Evolutionary conservation across 2,113 vertebrate genomes (phyloP), one percentile per base, ranked within the genome.

Genomic region (Lichenostomus cassidix): DNA sequence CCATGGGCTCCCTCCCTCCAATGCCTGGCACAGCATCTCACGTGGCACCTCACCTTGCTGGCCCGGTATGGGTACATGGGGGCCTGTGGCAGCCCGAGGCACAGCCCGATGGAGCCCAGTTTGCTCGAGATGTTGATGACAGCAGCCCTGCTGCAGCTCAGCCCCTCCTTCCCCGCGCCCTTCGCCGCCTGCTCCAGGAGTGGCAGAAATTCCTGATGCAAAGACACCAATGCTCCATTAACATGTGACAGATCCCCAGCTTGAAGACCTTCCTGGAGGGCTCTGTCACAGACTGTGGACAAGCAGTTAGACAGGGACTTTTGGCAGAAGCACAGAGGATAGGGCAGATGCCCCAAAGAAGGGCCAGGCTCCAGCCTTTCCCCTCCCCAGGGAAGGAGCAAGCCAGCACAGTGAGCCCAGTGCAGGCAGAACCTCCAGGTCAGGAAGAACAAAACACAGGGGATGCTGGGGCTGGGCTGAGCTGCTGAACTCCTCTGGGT

Each of bases 21-120:
- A 1, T 17, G 42, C 37, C 39, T 27, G 53, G 47, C 52, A 44
- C 37, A 83, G 52, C 28, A 37, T 31, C 53, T 31, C 37, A 35
- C 47, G 27, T 20, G 22, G 31, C 64, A 9, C 16, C 92, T 85
- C 90, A 94, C 95, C 95, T 96, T 96, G 92, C 97, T 97, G 92
- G 80, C 94, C 44, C 69, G 19, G 68, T 96, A 96, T 0, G 75
- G 86, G 69, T 95, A 96, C 89, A 93, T 94, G 49, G 93, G 92
- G 28, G 23, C 46, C 76, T 87, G 29, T 7, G 12, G 62, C 39
- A 95, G 20, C 1, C 28, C 2, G 2, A 87, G 82, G 52, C 94
- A 62, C 71, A 92, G 83, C 84, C 90, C 42, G 0, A 95, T 63
- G 80, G 97, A 97, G 62, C 90, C 96, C 82, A 95, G 64, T 41